Evolutionary conservation across 2,888 invertebrate genomes (phyloP), one percentile per base, ranked within the genome.

Genomic region (Agriopis aurantiaria): DNA sequence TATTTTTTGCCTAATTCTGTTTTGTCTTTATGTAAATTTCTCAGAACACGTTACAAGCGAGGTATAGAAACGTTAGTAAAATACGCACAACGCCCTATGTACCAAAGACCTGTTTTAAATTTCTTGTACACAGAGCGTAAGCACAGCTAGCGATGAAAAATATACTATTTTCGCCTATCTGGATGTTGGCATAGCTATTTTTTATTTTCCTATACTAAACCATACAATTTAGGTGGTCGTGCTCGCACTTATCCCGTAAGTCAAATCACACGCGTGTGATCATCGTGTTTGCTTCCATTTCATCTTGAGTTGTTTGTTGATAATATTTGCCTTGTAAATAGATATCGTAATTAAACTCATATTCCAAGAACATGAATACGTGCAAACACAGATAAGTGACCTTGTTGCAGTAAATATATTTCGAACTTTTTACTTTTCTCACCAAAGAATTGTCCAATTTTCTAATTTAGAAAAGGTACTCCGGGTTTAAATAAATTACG

Each of bases 341-440:
- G 73, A 79, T 79, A 78, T 71, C 66, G 69, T 76, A 71, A 77
- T 79, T 70, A 75, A 52, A 68, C 14, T 49, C 52, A 58, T 64
- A 73, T 77, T 71, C 52, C 45, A 33, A 69, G 74, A 79, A 69
- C 46, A 57, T 63, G 10, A 53, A 23, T 41, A 45, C 12, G 43
- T 59, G 23, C 52, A 41, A 65, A 65, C 17, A 59, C 8, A 43
- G 11, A 46, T 33, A 46, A 63, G 14, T 9, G 23, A 65, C 51
- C 65, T 9, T 58, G 51, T 56, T 55, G 3, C 14, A 63, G 14
- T 58, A 46, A 46, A 58, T 17, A 58, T 17, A 23, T 58, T 45
- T 6, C 12, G 8, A 58, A 58, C 33, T 7, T 17, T 43, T 43
- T 56, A 41, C 14, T 4, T 43, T 10, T 41, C 41, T 14, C 14